These are phyloP conservation scores for Xiphophorus birchmanni DNA, from an alignment of 2,797 vertebrate species.

Conservation along the genomic window DNA sequence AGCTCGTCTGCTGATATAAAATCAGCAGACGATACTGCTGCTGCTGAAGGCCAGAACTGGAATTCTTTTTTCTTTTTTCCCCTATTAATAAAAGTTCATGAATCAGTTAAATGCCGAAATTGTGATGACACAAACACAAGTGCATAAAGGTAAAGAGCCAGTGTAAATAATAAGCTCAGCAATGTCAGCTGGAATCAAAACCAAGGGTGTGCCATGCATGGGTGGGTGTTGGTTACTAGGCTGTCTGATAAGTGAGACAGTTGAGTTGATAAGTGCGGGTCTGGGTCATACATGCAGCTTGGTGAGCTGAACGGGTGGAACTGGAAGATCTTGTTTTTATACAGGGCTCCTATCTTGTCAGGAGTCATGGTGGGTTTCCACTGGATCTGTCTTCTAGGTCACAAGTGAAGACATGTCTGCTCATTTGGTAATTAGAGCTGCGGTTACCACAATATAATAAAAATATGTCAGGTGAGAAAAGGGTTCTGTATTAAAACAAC, in stretches of 20 bases:
- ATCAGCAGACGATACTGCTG: conserved; percentile 57
- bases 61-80: conserved; percentile 57
- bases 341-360: conserved; percentile 6
- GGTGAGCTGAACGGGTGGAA: conserved; percentile 44
- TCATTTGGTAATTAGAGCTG: neutral
- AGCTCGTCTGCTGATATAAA: conserved; percentile 44
- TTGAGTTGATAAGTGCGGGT: conserved; percentile 36
- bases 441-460: neutral
- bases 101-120: conserved; percentile 42
- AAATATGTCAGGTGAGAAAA: neutral
- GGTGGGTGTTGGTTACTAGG: conserved; percentile 47
- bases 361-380: conserved; percentile 9
- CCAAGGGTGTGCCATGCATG: conserved; percentile 40
- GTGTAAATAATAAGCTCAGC: conserved; percentile 18
- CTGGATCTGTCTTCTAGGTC: neutral
- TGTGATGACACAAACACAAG: conserved; percentile 9
- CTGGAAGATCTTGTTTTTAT: conserved; percentile 35
- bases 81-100: conserved; percentile 29
- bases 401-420: neutral
- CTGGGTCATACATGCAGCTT: conserved; percentile 33
- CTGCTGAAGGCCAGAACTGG: conserved; percentile 18
- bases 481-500: neutral
- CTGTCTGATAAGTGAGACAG: conserved; percentile 32
- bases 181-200: conserved; percentile 4
- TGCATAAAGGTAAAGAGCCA: conserved; percentile 24